Base-by-base conservation (phyloP, 1,140 invertebrate genomes). In the Drosophila biarmipes region DNA sequence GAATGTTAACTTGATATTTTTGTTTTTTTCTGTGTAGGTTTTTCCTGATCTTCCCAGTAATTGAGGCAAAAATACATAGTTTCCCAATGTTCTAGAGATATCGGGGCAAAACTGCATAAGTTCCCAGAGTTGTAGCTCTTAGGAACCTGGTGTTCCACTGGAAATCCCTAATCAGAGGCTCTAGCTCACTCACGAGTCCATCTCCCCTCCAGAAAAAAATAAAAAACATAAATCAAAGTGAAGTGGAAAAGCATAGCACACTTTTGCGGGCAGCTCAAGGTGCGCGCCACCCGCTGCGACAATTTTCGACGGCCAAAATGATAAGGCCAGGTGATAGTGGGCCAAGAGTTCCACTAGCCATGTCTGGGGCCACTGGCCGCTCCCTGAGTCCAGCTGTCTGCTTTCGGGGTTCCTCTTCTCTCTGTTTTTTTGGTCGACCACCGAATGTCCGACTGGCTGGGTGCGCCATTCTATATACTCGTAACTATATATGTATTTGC, bases 281-380 rank as follows among this genome's bases (percentile, higher is more conserved):
- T 29, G 46, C 19, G 19, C 11, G 12, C 62, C 57, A 73, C 75
- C 74, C 49, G 54, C 72, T 76, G 78, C 64, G 78, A 78, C 78
- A 78, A 63, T 86, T 64, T 78, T 62, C 56, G 67, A 35, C 54
- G 51, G 38, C 48, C 56, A 67, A 69, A 51, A 81, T 81, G 64
- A 81, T 87, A 78, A 86, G 78, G 53, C 58, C 53, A 53, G 52
- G 34, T 61, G 71, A 79, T 85, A 84, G 51, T 31, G 17, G 15
- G 27, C 51, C 17, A 53, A 42, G 1, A 27, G 14, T 27, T 34
- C 67, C 57, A 34, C 51, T 37, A 72, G 68, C 54, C 66, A 58
- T 72, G 68, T 72, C 68, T 72, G 46, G 54, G 54, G 31, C 6
- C 43, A 43, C 5, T 46, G 21, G 37, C 34, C 24, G 34, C 53